Conservation (phyloP, 2,797 vertebrate species). For the Sternotherus odoratus region DNA sequence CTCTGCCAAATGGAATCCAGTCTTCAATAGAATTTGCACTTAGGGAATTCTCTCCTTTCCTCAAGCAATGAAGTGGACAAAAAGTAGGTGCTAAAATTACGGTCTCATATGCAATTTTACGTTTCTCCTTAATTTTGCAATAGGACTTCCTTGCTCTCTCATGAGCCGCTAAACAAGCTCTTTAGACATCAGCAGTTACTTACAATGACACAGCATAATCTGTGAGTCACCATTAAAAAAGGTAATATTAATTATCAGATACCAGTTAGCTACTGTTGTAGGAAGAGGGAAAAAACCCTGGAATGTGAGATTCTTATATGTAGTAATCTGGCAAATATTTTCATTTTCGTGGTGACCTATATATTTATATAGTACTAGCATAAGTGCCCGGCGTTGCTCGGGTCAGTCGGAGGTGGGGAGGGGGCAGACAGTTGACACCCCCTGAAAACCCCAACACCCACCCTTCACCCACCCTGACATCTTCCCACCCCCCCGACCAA, state of each 20-base stretch:
- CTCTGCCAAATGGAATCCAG: not conserved
- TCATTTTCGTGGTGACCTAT: not conserved
- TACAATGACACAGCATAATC: not conserved
- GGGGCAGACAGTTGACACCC: no score
- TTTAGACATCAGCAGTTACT: not conserved
- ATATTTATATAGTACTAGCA: not conserved
- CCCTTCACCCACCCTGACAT: no score
- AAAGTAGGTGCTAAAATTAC: not conserved
- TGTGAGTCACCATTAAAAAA: not conserved
- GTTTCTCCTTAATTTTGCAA: not conserved
- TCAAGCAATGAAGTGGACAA: not conserved
- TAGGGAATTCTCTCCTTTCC: not conserved
- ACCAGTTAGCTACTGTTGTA: not conserved
- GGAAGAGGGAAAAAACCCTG: rapidly evolving
- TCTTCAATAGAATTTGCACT: not conserved
- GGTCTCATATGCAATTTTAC: not conserved
- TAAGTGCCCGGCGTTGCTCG: no score
- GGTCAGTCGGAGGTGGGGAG: no score
- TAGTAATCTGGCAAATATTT: constrained; percentile 2
- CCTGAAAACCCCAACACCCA: no score
- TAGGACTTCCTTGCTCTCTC: not conserved
- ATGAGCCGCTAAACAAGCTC: not conserved
- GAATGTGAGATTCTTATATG: not conserved
- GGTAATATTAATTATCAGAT: not conserved
- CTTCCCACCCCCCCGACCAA: no score